Base-by-base conservation (phyloP, 2,797 vertebrate genomes). In the Orestias chungarensis region DNA sequence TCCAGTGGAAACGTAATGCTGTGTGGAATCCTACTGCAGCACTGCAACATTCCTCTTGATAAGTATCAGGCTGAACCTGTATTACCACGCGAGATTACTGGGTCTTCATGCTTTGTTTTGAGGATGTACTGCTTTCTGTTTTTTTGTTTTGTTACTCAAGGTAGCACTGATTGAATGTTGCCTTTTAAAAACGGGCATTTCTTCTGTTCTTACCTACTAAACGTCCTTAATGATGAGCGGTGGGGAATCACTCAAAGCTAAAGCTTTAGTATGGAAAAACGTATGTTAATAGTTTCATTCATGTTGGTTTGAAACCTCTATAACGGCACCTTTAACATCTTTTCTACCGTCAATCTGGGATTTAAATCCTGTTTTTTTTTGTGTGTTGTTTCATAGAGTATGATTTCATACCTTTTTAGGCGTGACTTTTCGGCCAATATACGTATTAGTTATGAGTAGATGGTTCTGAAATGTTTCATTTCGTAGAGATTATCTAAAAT, bases 361-460 rank as follows among this genome's bases (percentile, higher is more conserved):
- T 49, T 66, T 52, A 18, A 31, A 55, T 33, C 6, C 62, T 52
- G n/a, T 55, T 38, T 59, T 76, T 73, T 11, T 38, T 23, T 23
- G 40, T 61, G n/a, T 27, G 9, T n/a, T 70, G 40, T 46, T 35
- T 47, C 31, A 61, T 33, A 8, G 11, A 62, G 40, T 42, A 15
- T 6, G 2, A 40, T 17, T 62, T 40, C 1, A 61, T 35, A 12
- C n/a, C 2, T 38, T 62, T n/a, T 62, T 42, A 64, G 6, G 25
- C 42, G 20, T 20, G 23, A 25, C 25, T 61, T 14, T 38, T 62
- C 59, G 14, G 59, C 35, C 23, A 42, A 25, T 15, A 64, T 64
- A 42, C 42, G 35, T 42, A 42, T 9, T 59, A 23, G 20, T 35
- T 33, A 35, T 5, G 31, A 59, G 12, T 35, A 6, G 59, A 64